A percentile compares a stretch with the other conserved stretches of the same genome.
These are phyloP conservation scores for Hirtodrosophila duncani DNA, from an alignment of 2,888 invertebrate species.

Conservation along the genomic window DNA sequence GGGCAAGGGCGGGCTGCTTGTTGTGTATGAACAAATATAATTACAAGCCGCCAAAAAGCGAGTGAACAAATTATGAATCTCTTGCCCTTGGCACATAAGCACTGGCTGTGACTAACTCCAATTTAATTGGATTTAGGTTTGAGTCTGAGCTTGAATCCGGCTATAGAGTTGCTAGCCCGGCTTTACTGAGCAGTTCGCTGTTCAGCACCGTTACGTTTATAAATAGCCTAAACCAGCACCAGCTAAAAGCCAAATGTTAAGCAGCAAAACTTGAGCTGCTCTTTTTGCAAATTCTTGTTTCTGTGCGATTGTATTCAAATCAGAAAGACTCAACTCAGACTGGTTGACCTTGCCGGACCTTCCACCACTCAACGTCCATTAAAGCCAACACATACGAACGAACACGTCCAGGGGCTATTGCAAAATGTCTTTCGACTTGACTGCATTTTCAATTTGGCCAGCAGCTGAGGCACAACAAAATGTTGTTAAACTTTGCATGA, in stretches of 20 bases:
- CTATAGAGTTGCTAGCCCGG: slow-evolving; percentile 23
- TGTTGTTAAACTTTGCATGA: slow-evolving; percentile 52
- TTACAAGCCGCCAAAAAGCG: slow-evolving; percentile 32
- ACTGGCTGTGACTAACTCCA: slow-evolving; percentile 58
- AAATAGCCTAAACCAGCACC: slow-evolving; percentile 44
- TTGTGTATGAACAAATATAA: slow-evolving; percentile 23
- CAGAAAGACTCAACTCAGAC: slow-evolving; percentile 15
- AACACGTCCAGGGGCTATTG: slow-evolving; percentile 25
- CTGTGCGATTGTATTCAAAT: slow-evolving; percentile 61
- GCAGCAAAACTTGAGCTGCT: slow-evolving; percentile 11
- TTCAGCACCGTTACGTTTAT: slow-evolving; percentile 44
- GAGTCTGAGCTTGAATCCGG: too few species aligned
- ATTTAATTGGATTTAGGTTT: too few species aligned
- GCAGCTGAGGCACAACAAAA: slow-evolving; percentile 24
- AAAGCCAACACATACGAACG: slow-evolving; percentile 21
- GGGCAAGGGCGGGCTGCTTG: neutral
- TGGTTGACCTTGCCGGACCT: slow-evolving; percentile 51
- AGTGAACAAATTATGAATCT: slow-evolving; percentile 21
- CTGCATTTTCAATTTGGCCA: slow-evolving; percentile 38
- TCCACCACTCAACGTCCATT: slow-evolving; percentile 35
- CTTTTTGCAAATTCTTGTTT: slow-evolving; percentile 52
- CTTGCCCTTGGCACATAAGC: slow-evolving; percentile 65
- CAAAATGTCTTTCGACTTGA: slow-evolving; percentile 63
- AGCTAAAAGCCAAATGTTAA: slow-evolving; percentile 32
- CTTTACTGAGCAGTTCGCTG: slow-evolving; percentile 7